phyloP scores from a whole-genome alignment of 2,113 vertebrate species.

The Hiodon tergisus region DNA sequence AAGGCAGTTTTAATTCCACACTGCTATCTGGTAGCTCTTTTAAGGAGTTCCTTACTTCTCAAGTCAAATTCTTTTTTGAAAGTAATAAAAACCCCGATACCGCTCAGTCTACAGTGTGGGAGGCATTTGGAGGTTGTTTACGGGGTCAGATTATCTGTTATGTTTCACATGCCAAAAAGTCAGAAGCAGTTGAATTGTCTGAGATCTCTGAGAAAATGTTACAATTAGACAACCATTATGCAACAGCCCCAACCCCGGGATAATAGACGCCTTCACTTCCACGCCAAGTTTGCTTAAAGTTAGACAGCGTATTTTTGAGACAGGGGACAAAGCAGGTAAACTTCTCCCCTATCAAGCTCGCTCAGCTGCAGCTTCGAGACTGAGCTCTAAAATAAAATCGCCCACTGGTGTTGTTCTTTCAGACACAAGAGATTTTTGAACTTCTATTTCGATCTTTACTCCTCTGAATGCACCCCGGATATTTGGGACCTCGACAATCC shows the following conservation, averaged over 20 bases:
- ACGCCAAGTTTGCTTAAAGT: neutral
- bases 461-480: no score
- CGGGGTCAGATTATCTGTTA: neutral
- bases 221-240: neutral
- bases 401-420: no score
- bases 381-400: no score
- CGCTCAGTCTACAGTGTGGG: constrained; percentile 5
- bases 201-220: neutral
- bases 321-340: neutral
- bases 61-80: neutral
- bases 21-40: neutral
- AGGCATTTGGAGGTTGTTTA: neutral
- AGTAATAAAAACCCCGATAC: constrained; percentile 2
- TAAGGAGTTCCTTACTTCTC: neutral
- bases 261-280: neutral
- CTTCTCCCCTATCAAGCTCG: neutral
- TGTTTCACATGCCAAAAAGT: neutral
- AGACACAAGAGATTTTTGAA: no score
- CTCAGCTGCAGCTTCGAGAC: neutral
- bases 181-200: neutral
- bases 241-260: neutral
- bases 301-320: constrained; percentile 6
- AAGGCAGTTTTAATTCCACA: neutral
- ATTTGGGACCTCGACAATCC: no score
- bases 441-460: no score